phyloP scores from a whole-genome alignment of 1,140 invertebrate genomes.

The Coenobita brevimanus region DNA sequence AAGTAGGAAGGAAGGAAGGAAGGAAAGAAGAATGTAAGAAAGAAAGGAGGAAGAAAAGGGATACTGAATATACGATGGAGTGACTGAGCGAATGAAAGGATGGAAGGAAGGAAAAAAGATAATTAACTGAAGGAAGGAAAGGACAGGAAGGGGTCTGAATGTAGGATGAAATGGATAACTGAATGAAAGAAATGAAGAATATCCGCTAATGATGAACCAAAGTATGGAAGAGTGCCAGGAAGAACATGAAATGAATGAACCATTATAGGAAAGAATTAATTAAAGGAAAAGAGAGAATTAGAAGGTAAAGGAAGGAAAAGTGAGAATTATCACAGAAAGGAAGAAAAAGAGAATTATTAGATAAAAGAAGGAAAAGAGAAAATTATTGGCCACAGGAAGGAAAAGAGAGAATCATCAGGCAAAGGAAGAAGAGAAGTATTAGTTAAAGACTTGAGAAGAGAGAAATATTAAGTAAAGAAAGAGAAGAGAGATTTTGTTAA shows the following conservation, averaged over 20 bases:
- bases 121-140: too few species aligned
- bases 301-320: neutral
- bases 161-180: neutral
- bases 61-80: too few species aligned
- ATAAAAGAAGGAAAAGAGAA: neutral
- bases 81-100: too few species aligned
- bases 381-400: neutral
- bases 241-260: too few species aligned
- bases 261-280: neutral
- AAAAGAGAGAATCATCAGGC: neutral
- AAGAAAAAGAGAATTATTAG: neutral
- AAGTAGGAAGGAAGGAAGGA: too few species aligned
- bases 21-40: too few species aligned
- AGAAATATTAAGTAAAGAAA: neutral
- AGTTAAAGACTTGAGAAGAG: neutral
- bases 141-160: neutral
- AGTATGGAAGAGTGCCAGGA: too few species aligned
- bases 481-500: neutral
- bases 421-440: neutral
- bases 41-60: too few species aligned
- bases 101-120: neutral
- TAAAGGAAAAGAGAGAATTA: neutral
- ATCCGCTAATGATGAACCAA: too few species aligned
- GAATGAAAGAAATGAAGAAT: neutral
- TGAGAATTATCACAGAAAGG: neutral